phyloP scores from a whole-genome alignment of 2,888 invertebrate genomes.

The Cantharis lateralis region DNA sequence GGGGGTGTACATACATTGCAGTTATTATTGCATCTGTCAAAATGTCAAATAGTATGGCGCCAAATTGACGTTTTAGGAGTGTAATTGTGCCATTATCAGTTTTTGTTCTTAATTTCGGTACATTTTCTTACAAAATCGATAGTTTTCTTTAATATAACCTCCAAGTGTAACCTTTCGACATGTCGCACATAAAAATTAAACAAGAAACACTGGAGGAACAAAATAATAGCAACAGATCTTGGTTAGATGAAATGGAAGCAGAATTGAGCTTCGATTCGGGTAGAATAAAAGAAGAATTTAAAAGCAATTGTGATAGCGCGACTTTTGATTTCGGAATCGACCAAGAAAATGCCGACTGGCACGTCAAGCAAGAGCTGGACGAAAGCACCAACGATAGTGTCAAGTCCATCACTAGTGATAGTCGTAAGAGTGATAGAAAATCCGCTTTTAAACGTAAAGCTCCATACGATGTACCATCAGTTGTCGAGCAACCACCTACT shows the following conservation, averaged over 20 bases:
- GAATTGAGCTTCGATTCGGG: neutral
- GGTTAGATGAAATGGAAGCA: neutral
- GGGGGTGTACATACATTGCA: neutral
- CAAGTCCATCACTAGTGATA: constrained; percentile 19
- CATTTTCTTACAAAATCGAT: neutral
- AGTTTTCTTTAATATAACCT: too few species aligned
- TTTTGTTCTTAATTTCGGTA: neutral
- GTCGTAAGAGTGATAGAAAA: constrained; percentile 24
- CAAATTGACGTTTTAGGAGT: neutral
- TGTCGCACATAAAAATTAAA: neutral
- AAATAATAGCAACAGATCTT: neutral
- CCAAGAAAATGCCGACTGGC: constrained; percentile 8
- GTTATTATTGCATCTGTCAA: neutral
- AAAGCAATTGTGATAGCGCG: neutral
- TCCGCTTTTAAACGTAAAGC: constrained; percentile 24
- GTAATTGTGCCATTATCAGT: neutral
- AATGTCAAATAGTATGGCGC: neutral
- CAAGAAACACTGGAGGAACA: neutral
- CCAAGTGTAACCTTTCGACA: neutral
- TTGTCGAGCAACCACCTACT: neutral
- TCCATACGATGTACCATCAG: constrained; percentile 12
- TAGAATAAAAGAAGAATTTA: neutral
- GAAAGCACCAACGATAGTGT: constrained; percentile 22
- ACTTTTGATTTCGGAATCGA: constrained; percentile 19
- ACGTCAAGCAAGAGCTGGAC: constrained; percentile 21